Evolutionary conservation across 2,888 invertebrate genomes (phyloP), one percentile per base, ranked within the genome.

Genomic region (Lithophane ornitopus): DNA sequence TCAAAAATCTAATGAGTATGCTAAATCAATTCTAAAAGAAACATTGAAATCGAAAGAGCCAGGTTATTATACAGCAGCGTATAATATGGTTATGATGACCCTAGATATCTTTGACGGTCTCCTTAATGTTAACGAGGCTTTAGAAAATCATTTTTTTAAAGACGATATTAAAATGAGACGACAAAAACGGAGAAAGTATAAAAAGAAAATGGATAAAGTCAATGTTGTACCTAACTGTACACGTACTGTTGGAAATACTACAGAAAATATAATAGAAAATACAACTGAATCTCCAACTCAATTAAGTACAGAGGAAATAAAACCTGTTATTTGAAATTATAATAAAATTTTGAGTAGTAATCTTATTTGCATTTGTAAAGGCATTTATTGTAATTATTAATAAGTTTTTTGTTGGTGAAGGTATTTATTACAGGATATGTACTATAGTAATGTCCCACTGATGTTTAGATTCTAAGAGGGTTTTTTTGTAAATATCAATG

Each of bases 401-500:
- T 59, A 63, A 49, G 46, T 59, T 46, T 69, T 68, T 52, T 70
- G 63, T 72, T 85, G 91, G 88, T 90, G 91, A 79, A 71, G 88
- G 85, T 66, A 34, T 81, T 76, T 74, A 68, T 81, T 83, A 70
- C 76, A 80, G 80, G 56, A 52, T 78, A 61, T 86, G 77, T 74
- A 84, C 61, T 58, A 74, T 82, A 76, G n/a, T 70, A 59, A 68
- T 70, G 9, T 78, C 76, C 70, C 75, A 78, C 67, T 65, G 63
- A 78, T 72, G 56, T 76, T 82, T 85, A 72, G 81, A 81, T 75
- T 81, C 0, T 80, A 86, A 87, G 85, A 78, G 82, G 84, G 78
- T 82, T 88, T 54, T 79, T 75, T 86, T 94, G 94, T 94, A 94
- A 94, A 95, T 95, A 94, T 94, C 93, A 94, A 94, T 93, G 78